These are phyloP conservation scores for Polyergus mexicanus DNA, from an alignment of 1,140 invertebrate species.

Conservation along the genomic window DNA sequence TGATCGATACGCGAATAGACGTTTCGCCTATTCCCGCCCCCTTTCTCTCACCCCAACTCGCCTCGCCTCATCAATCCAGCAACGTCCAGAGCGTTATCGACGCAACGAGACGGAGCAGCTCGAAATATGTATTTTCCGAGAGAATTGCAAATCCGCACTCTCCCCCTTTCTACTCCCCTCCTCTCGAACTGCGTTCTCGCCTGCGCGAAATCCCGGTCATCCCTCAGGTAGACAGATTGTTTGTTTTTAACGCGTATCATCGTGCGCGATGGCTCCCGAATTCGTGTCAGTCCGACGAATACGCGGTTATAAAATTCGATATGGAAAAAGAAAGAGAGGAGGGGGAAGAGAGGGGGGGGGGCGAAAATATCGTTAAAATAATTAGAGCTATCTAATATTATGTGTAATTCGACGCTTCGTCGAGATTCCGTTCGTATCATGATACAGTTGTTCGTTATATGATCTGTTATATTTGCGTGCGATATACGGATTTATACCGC, in stretches of 20 bases:
- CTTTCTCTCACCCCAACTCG: constrained; percentile 42
- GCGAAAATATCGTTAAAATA: neutral
- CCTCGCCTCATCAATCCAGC: neutral
- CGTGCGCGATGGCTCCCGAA: neutral
- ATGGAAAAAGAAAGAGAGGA: constrained; percentile 4
- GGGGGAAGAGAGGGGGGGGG: neutral
- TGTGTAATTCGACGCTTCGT: constrained; percentile 11
- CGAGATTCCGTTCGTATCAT: neutral
- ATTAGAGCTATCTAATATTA: constrained; percentile 34
- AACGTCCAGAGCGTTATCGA: constrained; percentile 19
- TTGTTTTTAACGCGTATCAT: constrained; percentile 43
- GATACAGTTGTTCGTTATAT: constrained; percentile 9
- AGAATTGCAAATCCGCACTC: constrained; percentile 46
- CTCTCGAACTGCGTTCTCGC: constrained; percentile 17
- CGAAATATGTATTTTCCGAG: constrained; percentile 53
- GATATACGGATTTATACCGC: constrained; percentile 7
- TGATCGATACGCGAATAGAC: constrained; percentile 62
- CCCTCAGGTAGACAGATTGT: constrained; percentile 20
- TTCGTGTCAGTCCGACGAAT: constrained; percentile 51
- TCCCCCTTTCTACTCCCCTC: too few relatives aligned
- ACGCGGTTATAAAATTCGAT: constrained; percentile 52
- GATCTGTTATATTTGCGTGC: constrained; percentile 10
- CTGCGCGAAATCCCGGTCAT: constrained; percentile 13
- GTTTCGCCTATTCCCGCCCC: constrained; percentile 8
- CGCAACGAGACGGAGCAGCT: constrained; percentile 6